Percentiles rank a stretch among this genome's conserved stretches.
Conservation (phyloP, 2,113 vertebrate genomes). For the Ondatra zibethicus region DNA sequence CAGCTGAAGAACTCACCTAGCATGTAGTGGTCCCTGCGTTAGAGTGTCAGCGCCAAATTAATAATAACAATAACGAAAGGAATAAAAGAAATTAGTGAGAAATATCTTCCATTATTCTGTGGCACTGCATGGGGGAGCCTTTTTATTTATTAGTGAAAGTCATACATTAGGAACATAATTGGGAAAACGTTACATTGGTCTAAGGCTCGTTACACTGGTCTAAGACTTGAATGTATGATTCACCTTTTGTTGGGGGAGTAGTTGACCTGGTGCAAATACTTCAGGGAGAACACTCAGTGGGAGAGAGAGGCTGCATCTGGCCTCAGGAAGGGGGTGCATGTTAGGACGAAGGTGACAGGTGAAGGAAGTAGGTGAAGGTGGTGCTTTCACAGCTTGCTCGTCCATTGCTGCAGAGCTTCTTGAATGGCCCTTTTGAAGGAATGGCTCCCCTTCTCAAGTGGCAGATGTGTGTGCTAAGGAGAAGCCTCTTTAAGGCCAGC, state of each 20-base stretch:
- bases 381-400: neutral
- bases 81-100: neutral
- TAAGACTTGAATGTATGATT: neutral
- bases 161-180: neutral
- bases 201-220: neutral
- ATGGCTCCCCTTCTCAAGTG: neutral
- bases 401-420: neutral
- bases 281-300: neutral
- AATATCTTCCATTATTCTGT: neutral
- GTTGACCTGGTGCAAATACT: neutral
- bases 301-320: neutral
- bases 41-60: neutral
- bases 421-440: neutral
- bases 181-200: neutral
- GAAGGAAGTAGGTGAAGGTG: neutral
- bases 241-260: neutral
- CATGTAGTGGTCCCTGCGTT: too few species aligned
- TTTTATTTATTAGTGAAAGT: neutral
- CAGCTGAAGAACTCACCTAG: neutral
- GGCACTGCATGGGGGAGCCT: neutral
- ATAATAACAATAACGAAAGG: neutral
- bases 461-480: neutral
- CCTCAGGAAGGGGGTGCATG: neutral
- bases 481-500: constrained; percentile 17
- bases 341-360: neutral